Percentiles rank a stretch among this genome's conserved stretches.
These are phyloP conservation scores for Leiothrix lutea DNA, from an alignment of 2,113 vertebrate species.

Conservation along the genomic window DNA sequence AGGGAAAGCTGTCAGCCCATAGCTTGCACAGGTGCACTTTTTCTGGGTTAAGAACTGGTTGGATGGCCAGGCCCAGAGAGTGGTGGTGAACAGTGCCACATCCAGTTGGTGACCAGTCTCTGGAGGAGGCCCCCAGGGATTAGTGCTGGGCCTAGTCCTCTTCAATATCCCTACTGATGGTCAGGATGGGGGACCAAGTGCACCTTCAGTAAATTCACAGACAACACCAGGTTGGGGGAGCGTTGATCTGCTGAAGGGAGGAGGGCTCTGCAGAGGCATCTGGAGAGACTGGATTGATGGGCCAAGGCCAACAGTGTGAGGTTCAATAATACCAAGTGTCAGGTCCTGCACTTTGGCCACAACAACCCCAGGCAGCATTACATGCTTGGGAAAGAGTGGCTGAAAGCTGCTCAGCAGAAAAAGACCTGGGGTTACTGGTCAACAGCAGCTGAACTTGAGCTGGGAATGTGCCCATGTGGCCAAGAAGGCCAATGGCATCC, in stretches of 20 bases:
- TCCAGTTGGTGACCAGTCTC: background rate
- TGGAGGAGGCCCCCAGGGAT: background rate
- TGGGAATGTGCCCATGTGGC: background rate
- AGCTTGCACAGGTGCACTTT: background rate
- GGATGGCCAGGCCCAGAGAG: background rate
- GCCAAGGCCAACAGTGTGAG: background rate
- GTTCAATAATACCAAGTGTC: background rate
- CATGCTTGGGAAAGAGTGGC: background rate
- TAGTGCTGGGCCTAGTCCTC: background rate
- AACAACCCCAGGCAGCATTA: background rate
- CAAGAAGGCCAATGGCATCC: background rate
- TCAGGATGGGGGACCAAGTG: background rate
- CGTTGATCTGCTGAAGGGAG: background rate
- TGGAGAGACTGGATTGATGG: background rate
- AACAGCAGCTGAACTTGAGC: background rate
- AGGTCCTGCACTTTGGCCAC: background rate
- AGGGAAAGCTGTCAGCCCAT: background rate
- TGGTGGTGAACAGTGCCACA: no score
- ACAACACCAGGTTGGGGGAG: fast-evolving
- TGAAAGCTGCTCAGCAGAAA: background rate
- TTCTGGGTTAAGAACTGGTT: background rate
- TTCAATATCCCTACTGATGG: background rate
- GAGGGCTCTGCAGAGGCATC: background rate
- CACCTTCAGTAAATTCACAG: background rate
- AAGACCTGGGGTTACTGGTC: background rate